Evolutionary conservation across 2,797 vertebrate genomes (phyloP).

Genomic region (Taeniopygia guttata): DNA sequence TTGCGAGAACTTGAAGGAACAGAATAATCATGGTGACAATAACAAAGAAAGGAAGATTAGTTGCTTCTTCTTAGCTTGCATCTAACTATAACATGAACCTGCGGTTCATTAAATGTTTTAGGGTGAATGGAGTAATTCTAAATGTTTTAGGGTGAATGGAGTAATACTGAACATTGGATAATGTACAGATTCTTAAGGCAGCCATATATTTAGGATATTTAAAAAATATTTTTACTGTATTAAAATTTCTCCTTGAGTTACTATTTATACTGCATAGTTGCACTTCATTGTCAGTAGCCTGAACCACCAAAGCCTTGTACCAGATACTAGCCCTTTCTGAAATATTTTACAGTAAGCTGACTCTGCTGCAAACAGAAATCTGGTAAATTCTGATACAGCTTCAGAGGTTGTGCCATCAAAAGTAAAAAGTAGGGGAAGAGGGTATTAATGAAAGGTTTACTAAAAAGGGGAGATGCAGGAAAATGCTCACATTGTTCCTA

Average conservation of each 20-base stretch:
- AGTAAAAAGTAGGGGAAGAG: not conserved
- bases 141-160: not conserved
- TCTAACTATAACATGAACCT: not conserved
- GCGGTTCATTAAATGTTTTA: not conserved
- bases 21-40: not conserved
- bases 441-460: not conserved
- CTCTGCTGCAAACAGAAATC: not conserved
- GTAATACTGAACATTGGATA: not conserved
- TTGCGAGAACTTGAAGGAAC: not conserved
- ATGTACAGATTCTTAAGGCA: not conserved
- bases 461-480: not conserved
- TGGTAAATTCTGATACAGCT: not conserved
- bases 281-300: not conserved
- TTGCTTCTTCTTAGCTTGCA: not conserved
- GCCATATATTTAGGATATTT: not conserved
- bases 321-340: not conserved
- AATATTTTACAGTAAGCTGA: not conserved
- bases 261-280: not conserved
- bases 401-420: not conserved
- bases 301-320: not conserved
- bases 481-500: not conserved
- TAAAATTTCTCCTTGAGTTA: not conserved
- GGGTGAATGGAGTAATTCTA: not conserved
- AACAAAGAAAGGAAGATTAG: not conserved
- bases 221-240: not conserved